Percentiles rank a stretch among this genome's conserved stretches.
Conservation (phyloP, 2,113 vertebrate species). For the Actenoides hombroni region DNA sequence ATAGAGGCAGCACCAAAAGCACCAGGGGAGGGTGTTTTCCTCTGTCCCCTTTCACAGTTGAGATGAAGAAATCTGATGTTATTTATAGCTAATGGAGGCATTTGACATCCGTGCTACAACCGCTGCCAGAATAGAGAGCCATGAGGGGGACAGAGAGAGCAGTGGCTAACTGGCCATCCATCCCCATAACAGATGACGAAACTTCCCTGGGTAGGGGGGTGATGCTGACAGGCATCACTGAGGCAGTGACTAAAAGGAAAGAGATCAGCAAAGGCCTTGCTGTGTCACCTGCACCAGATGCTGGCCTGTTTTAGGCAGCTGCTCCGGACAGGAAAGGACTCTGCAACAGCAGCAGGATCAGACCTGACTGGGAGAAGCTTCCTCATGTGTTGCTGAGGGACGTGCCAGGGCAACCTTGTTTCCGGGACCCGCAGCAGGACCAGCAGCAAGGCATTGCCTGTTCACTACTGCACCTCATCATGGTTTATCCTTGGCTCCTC, state of each 20-base stretch:
- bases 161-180: background rate
- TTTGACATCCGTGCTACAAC: background rate
- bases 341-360: background rate
- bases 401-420: rapidly evolving
- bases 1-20: background rate
- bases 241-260: background rate
- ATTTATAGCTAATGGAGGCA: background rate
- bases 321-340: background rate
- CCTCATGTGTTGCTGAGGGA: background rate
- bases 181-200: background rate
- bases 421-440: background rate
- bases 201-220: background rate
- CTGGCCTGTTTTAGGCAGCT: background rate
- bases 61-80: background rate
- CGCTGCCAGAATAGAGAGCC: background rate
- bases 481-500: background rate
- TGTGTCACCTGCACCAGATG: rapidly evolving
- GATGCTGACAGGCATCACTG: background rate
- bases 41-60: rapidly evolving
- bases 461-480: background rate
- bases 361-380: background rate
- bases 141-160: rapidly evolving
- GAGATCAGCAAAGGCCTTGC: background rate
- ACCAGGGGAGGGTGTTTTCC: background rate
- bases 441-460: background rate